Conservation (phyloP, 2,888 invertebrate species). For the Drosophila demipolita region DNA sequence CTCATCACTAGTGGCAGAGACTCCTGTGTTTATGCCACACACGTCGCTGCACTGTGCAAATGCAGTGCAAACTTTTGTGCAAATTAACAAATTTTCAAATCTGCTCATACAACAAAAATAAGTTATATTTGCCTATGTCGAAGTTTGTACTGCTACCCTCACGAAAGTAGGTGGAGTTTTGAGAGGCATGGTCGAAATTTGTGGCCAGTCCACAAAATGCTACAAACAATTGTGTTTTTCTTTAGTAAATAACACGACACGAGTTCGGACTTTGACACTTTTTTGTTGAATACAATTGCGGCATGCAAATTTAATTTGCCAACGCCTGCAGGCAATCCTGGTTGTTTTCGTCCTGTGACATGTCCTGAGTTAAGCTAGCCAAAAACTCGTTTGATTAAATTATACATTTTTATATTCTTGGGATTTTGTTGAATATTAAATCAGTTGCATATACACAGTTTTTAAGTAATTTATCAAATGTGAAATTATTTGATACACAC, state of each 20-base stretch:
- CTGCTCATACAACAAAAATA: conserved; percentile 60
- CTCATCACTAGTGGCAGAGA: conserved; percentile 5
- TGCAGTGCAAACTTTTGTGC: conserved; percentile 74
- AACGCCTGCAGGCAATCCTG: conserved; percentile 61
- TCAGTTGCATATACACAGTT: conserved; percentile 16
- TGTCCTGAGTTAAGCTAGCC: conserved; percentile 5
- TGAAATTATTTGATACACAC: conserved; percentile 19
- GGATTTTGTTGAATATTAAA: conserved; percentile 55
- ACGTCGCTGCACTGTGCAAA: conserved; percentile 65
- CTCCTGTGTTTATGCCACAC: conserved; percentile 62
- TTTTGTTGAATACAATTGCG: conserved; percentile 64
- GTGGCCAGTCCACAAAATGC: conserved; percentile 63
- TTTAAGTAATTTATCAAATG: conserved; percentile 55
- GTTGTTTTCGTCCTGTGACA: conserved; percentile 39
- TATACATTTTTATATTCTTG: conserved; percentile 53
- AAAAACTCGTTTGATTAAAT: conserved; percentile 69
- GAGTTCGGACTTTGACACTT: conserved; percentile 72
- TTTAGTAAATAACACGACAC: conserved; percentile 71
- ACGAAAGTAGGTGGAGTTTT: conserved; percentile 9
- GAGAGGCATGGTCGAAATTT: conserved; percentile 31
- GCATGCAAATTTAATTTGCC: conserved; percentile 78
- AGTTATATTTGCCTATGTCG: conserved; percentile 71
- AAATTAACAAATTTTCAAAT: conserved; percentile 78
- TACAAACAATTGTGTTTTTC: conserved; percentile 78
- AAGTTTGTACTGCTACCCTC: conserved; percentile 60